Conservation (phyloP, 2,888 invertebrate species). For the Hylaea fasciaria region DNA sequence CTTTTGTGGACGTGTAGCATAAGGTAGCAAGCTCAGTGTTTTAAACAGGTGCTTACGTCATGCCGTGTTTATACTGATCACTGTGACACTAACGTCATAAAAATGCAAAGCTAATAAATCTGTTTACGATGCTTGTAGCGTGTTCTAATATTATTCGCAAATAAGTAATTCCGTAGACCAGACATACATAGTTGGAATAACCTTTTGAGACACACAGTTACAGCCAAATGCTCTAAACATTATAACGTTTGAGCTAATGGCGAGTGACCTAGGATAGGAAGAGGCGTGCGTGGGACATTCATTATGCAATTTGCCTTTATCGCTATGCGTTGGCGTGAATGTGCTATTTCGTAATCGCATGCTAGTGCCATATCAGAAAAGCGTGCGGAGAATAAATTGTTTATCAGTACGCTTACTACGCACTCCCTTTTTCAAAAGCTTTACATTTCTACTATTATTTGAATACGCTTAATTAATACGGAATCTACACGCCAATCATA, state of each 20-base stretch:
- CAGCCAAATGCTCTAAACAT: conserved; percentile 2
- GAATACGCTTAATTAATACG: too few relatives aligned
- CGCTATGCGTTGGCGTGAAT: conserved; percentile 25
- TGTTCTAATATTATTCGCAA: neutral
- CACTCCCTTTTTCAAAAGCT: neutral
- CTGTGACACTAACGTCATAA: conserved; percentile 5
- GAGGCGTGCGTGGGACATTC: conserved; percentile 18
- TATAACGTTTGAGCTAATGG: conserved; percentile 6
- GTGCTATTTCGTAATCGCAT: conserved; percentile 24
- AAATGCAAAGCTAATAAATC: conserved; percentile 10
- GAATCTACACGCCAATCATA: too few relatives aligned
- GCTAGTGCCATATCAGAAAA: conserved; percentile 25
- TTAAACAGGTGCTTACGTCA: conserved; percentile 20
- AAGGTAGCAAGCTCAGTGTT: conserved; percentile 11
- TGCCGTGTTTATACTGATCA: conserved; percentile 14
- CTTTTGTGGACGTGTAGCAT: neutral
- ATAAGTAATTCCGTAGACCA: neutral
- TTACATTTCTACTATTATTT: too few relatives aligned
- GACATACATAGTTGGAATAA: neutral
- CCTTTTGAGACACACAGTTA: neutral
- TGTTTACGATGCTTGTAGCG: conserved; percentile 6
- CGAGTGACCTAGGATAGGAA: conserved; percentile 25
- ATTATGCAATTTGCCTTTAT: conserved; percentile 21
- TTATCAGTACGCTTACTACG: conserved; percentile 10
- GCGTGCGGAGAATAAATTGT: conserved; percentile 14